Base-by-base conservation (phyloP, 2,888 invertebrate genomes). In the Xylota segnis region DNA sequence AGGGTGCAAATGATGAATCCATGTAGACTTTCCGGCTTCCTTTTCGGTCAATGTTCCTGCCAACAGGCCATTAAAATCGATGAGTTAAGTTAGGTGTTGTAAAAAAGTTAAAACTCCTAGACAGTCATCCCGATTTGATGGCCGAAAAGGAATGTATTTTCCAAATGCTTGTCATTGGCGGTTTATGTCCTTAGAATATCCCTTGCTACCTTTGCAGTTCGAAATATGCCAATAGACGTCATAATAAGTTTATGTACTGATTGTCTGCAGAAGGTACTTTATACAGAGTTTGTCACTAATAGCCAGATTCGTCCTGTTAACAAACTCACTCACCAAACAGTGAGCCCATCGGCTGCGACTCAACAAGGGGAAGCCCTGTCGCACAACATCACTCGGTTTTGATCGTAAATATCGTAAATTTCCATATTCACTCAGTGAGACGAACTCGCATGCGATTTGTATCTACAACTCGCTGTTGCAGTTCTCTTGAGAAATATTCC, bases 391-490 rank as follows among this genome's bases (percentile, higher is more conserved):
- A 58, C 58, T 58, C 58, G 12, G 5, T 16, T 34, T 34, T 27
- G 0, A 12, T 32, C 6, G 10, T 18, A 63, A 23, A 74, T 63
- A 74, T 77, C 77, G 77, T 77, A 77, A 61, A 77, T 45, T 43
- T 34, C 0, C 4, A 6, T 12, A 68, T 9, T 4, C 34, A 70
- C 23, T 61, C 50, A 32, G 1, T 18, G 5, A 3, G 4, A 1
- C 9, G n/a, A 40, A 18, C 52, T 68, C 50, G 18, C 77, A 77
- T 77, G 77, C 50, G 68, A 77, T 5, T 59, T 52, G 7, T 2
- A 9, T 5, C 23, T n/a, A 27, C 12, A 4, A 23, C 0, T n/a
- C 12, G 10, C 9, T 37, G 37, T 37, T 37, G 10, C 9, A 1
- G 5, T 10, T 52, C 27, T 59, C 68, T 29, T 29, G 23, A 52